Evolutionary conservation across 37 sponge, comb jelly and placozoan species (phyloP), one percentile per base, ranked within the genome.

Genomic region (Beroe forskalii): DNA sequence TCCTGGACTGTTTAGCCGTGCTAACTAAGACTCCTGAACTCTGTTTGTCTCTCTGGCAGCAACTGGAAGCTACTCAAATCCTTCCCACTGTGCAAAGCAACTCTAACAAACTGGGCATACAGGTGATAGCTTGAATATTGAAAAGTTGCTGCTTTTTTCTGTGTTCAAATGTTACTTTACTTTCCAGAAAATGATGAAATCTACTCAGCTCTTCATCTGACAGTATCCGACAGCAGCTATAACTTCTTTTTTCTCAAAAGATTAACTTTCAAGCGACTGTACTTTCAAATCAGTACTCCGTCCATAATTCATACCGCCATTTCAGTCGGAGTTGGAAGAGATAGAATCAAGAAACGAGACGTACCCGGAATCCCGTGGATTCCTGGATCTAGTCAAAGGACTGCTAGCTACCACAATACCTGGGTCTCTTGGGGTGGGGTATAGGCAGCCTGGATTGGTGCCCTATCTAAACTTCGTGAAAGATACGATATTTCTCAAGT

Each of bases 291-390:
- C n/a, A n/a, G n/a, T n/a, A n/a, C n/a, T n/a, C n/a, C n/a, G n/a
- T n/a, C n/a, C n/a, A n/a, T n/a, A n/a, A n/a, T n/a, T n/a, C n/a
- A n/a, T n/a, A n/a, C n/a, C n/a, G n/a, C 31, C 4, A 30, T 69
- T 69, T 69, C 39, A 99, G 99, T 76, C 94, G 62, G 99, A 99
- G 90, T 67, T 99, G 44, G 95, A 95, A 61, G 97, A 99, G 89
- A 93, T 99, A 9, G 99, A 99, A 90, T 94, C 97, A 6, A 67
- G 93, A 75, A 89, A 90, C 6, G 97, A 94, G 62, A 94, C 94
- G 31, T 99, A 99, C 66, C 91, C 93, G 0, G 94, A 96, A 48
- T 96, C 99, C n/a, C 38, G 97, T 43, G 95, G 94, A 0, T 99
- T 99, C 76, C 94, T 99, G 48, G 20, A 43, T 44, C 91, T 99